Base-by-base conservation (phyloP, 1,140 invertebrate species). In the Eriocheir sinensis region DNA sequence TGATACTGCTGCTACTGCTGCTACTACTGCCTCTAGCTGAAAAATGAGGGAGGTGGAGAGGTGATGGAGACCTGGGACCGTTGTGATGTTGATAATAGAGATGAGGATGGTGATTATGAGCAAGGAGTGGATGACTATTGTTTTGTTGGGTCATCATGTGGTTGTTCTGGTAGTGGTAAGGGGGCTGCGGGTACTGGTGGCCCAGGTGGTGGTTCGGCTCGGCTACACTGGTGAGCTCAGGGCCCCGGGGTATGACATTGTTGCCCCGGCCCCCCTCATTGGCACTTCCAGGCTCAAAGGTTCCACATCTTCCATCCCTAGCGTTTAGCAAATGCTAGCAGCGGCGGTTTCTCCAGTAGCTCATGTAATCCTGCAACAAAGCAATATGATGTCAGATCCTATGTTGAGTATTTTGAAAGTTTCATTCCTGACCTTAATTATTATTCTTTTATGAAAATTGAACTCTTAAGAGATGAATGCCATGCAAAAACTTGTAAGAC, bases 331-430 rank as follows among this genome's bases (percentile, higher is more conserved):
- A 94, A 94, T 94, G 94, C 94, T 94, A 94, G 94, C 94, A 94
- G 41, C 94, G 94, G 86, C 94, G 94, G 83, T 94, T 94, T 90
- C 94, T 94, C 94, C 94, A 94, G 94, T 94, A 94, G 94, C 90
- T 94, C 94, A 94, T 94, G 94, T 94, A 94, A 72, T 94, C 94
- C 94, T 94, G 90, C 32, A 92, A 91, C 9, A 94, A 30, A 36
- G 36, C 60, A 91, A n/a, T 0, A n/a, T n/a, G n/a, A n/a, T n/a
- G n/a, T n/a, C n/a, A n/a, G n/a, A n/a, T n/a, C n/a, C n/a, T n/a
- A n/a, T n/a, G n/a, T n/a, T n/a, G n/a, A n/a, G n/a, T n/a, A n/a
- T n/a, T n/a, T n/a, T n/a, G n/a, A n/a, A n/a, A n/a, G n/a, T n/a
- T n/a, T n/a, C n/a, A n/a, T n/a, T n/a, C n/a, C n/a, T n/a, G n/a